phyloP scores from a whole-genome alignment of 1,140 invertebrate genomes.

The Pentalonia nigronervosa region DNA sequence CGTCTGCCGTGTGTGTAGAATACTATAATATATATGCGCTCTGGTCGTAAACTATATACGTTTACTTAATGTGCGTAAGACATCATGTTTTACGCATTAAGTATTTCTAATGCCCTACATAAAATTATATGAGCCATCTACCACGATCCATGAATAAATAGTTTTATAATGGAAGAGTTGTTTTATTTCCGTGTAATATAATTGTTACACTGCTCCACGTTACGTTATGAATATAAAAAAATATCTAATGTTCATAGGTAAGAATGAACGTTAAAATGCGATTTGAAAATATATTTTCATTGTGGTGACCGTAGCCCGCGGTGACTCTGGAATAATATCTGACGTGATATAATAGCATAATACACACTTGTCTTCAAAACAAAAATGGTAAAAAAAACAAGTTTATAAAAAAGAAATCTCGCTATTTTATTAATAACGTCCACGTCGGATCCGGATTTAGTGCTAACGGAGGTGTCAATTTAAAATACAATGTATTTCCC shows the following conservation, averaged over 20 bases:
- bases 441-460: background rate
- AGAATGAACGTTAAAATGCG: background rate
- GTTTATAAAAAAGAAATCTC: conserved; percentile 35
- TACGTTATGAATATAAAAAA: conserved; percentile 14
- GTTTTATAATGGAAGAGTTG: background rate
- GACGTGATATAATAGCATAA: background rate
- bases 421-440: background rate
- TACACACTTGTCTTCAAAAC: background rate
- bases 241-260: background rate
- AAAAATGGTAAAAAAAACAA: background rate
- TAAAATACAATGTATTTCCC: no score
- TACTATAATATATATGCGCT: background rate
- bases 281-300: conserved; percentile 24
- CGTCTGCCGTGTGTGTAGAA: background rate
- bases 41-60: background rate
- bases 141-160: background rate
- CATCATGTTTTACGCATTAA: background rate
- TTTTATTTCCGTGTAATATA: background rate
- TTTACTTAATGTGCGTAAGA: background rate
- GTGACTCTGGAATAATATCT: background rate
- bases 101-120: background rate
- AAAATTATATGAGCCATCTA: background rate
- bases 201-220: background rate
- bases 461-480: no score
- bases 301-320: background rate